A percentile compares a stretch with the other conserved stretches of the same genome.
phyloP scores from a whole-genome alignment of 2,888 invertebrate genomes.

The Agonopterix arenella region DNA sequence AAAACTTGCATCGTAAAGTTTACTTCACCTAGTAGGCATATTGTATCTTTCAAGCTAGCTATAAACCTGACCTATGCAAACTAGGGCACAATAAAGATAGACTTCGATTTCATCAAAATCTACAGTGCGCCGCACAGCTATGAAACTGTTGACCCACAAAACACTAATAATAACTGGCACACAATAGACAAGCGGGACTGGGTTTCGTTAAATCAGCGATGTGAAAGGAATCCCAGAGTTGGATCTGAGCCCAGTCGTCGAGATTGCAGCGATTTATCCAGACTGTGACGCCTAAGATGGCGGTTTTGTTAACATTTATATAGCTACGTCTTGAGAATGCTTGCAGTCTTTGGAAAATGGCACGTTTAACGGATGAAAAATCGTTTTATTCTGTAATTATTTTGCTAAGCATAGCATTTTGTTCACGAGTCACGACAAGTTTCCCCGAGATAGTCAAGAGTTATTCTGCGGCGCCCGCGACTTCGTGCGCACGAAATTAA shows the following conservation, averaged over 20 bases:
- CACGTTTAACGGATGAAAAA: too few relatives aligned
- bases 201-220: slow-evolving; percentile 55
- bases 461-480: too few relatives aligned
- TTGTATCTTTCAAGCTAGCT: too few relatives aligned
- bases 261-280: slow-evolving; percentile 57
- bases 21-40: too few relatives aligned
- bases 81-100: slow-evolving; percentile 14
- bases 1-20: too few relatives aligned
- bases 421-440: too few relatives aligned
- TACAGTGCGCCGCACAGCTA: slow-evolving; percentile 20
- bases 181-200: slow-evolving; percentile 38
- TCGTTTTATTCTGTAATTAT: too few relatives aligned
- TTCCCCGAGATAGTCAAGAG: too few relatives aligned
- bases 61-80: slow-evolving; percentile 1
- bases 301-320: not conserved
- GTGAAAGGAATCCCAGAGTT: slow-evolving; percentile 52
- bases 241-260: slow-evolving; percentile 49
- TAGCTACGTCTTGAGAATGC: not conserved
- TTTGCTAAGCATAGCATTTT: too few relatives aligned
- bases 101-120: slow-evolving; percentile 21
- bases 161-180: slow-evolving; percentile 41
- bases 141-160: slow-evolving; percentile 37
- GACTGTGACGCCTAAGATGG: slow-evolving; percentile 31
- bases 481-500: too few relatives aligned
- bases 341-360: too few relatives aligned